Percentiles rank a stretch among this genome's conserved stretches.
phyloP scores from a whole-genome alignment of 2,888 invertebrate genomes.

The Drosophila setosimentum region DNA sequence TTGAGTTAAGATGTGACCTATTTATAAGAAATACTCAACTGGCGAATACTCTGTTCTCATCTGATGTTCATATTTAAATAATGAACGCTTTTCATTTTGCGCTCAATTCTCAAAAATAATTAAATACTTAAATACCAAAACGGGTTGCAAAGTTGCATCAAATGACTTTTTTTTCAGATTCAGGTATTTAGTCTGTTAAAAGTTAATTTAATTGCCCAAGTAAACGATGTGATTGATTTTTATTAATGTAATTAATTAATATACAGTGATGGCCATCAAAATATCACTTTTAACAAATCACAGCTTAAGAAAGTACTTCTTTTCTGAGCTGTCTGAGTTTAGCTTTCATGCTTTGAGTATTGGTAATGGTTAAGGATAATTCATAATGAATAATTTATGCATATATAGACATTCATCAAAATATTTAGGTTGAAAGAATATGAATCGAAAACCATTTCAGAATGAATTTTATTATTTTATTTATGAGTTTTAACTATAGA shows the following conservation, averaged over 20 bases:
- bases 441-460: not conserved
- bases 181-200: not conserved
- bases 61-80: not conserved
- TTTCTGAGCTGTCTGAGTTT: not conserved
- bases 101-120: not conserved
- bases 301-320: accelerated
- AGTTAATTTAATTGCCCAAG: not conserved
- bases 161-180: not conserved
- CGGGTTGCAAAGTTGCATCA: not conserved
- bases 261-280: not conserved
- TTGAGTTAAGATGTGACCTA: not conserved
- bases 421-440: not conserved
- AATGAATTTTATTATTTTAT: not conserved
- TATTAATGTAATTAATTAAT: not conserved
- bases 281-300: not conserved
- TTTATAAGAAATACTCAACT: not conserved
- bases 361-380: not conserved
- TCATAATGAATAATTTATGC: not conserved
- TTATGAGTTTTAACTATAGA: accelerated
- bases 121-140: not conserved
- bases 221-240: not conserved
- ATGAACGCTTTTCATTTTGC: not conserved
- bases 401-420: not conserved
- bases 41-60: not conserved
- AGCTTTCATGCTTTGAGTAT: not conserved